Evolutionary conservation across 2,888 invertebrate species (phyloP).

Genomic region (Eilema depressum): DNA sequence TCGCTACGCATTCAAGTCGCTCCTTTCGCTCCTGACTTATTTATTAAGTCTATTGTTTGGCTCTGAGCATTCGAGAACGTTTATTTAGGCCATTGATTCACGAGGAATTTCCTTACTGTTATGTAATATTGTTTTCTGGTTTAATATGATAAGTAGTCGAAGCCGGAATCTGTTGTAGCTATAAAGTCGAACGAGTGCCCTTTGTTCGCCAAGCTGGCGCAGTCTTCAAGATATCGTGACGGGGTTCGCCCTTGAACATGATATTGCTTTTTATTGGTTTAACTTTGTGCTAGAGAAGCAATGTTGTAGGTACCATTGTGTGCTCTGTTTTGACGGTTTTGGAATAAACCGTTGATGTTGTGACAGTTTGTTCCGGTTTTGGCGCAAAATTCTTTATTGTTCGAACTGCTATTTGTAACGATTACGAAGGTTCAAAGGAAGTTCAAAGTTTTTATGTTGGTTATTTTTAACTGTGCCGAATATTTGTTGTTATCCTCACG

Average conservation of each 20-base stretch:
- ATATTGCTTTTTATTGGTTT: slow-evolving; percentile 27
- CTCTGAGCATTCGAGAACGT: not conserved
- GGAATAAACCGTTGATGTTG: not conserved
- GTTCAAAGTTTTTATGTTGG: not conserved
- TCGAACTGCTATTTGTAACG: not conserved
- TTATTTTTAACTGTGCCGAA: not conserved
- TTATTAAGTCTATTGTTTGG: not conserved
- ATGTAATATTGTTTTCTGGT: slow-evolving; percentile 34
- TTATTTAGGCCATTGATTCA: slow-evolving; percentile 5
- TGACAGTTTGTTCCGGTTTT: not conserved
- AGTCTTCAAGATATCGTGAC: slow-evolving; percentile 24
- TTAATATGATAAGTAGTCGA: slow-evolving; percentile 23
- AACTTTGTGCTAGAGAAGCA: slow-evolving; percentile 5
- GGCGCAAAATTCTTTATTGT: not conserved
- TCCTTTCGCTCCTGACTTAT: not conserved
- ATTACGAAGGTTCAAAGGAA: not conserved
- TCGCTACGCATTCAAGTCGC: not conserved
- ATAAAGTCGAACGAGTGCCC: slow-evolving; percentile 27
- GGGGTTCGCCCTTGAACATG: slow-evolving; percentile 22
- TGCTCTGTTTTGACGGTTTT: not conserved
- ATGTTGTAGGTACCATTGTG: not conserved
- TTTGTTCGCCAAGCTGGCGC: slow-evolving; percentile 23
- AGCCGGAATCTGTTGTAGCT: slow-evolving; percentile 26
- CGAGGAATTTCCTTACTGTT: slow-evolving; percentile 24
- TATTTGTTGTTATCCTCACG: not conserved